Evolutionary conservation across 2,888 invertebrate species (phyloP).

Genomic region (Zaprionus obscuricornis): DNA sequence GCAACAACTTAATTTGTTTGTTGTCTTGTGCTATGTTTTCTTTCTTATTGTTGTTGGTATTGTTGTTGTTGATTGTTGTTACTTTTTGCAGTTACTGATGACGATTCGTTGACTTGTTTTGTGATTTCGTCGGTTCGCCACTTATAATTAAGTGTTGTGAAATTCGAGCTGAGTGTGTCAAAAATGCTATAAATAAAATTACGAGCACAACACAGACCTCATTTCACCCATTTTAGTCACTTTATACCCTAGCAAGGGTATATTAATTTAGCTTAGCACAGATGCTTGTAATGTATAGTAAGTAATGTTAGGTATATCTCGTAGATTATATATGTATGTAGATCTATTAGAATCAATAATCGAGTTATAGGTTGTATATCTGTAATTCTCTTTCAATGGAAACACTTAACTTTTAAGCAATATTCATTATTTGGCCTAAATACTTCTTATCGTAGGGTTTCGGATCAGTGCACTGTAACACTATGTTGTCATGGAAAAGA

Average conservation of each 20-base stretch:
- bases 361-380: too few relatives aligned
- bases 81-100: slow-evolving; percentile 28
- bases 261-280: too few relatives aligned
- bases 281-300: too few relatives aligned
- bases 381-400: too few relatives aligned
- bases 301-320: too few relatives aligned
- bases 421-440: slow-evolving; percentile 11
- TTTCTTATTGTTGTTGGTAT: slow-evolving; percentile 30
- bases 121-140: slow-evolving; percentile 46
- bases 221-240: slow-evolving; percentile 64
- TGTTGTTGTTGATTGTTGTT: slow-evolving; percentile 15
- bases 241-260: too few relatives aligned
- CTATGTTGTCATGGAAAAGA: too few relatives aligned
- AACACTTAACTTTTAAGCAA: too few relatives aligned
- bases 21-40: slow-evolving; percentile 28
- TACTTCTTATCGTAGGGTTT: slow-evolving; percentile 7
- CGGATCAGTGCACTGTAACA: too few relatives aligned
- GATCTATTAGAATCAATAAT: too few relatives aligned
- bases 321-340: too few relatives aligned
- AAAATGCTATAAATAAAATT: slow-evolving; percentile 34
- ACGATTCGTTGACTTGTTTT: slow-evolving; percentile 43
- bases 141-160: slow-evolving; percentile 76
- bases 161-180: slow-evolving; percentile 55
- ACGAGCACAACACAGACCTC: slow-evolving; percentile 61
- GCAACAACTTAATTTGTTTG: slow-evolving; percentile 63